A percentile compares a stretch with the other conserved stretches of the same genome.
These are phyloP conservation scores for Silurus asotus DNA, from an alignment of 2,113 vertebrate species.

Conservation along the genomic window DNA sequence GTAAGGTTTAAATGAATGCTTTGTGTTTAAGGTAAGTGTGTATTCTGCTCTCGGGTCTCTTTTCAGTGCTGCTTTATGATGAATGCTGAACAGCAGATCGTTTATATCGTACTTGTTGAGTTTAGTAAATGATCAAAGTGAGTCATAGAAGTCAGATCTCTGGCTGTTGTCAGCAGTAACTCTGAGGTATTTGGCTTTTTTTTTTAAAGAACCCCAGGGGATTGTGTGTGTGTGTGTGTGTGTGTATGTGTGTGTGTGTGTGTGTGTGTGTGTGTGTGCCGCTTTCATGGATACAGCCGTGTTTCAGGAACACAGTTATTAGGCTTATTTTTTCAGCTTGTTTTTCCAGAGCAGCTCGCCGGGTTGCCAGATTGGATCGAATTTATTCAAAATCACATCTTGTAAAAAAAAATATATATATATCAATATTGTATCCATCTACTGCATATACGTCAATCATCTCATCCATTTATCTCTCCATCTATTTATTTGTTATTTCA, in stretches of 20 bases:
- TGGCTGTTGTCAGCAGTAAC: not conserved
- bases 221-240: not conserved
- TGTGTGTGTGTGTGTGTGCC: slow-evolving; percentile 4
- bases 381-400: not conserved
- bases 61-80: not conserved
- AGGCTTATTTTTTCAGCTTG: slow-evolving; percentile 19
- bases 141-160: too few species aligned
- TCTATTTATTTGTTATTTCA: too few species aligned
- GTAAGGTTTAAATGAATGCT: not conserved
- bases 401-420: too few species aligned
- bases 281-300: slow-evolving; percentile 21
- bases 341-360: not conserved
- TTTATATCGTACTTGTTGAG: not conserved
- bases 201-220: not conserved
- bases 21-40: slow-evolving; percentile 8
- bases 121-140: not conserved
- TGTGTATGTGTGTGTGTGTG: too few species aligned
- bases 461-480: too few species aligned
- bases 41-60: not conserved
- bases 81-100: too few species aligned
- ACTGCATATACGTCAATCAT: not conserved
- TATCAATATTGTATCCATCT: not conserved
- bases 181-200: not conserved
- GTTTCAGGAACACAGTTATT: slow-evolving; percentile 10
- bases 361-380: slow-evolving; percentile 8